Percentiles rank a stretch among this genome's conserved stretches.
These are phyloP conservation scores for Leucophenga maculata DNA, from an alignment of 2,888 invertebrate species.

Conservation along the genomic window DNA sequence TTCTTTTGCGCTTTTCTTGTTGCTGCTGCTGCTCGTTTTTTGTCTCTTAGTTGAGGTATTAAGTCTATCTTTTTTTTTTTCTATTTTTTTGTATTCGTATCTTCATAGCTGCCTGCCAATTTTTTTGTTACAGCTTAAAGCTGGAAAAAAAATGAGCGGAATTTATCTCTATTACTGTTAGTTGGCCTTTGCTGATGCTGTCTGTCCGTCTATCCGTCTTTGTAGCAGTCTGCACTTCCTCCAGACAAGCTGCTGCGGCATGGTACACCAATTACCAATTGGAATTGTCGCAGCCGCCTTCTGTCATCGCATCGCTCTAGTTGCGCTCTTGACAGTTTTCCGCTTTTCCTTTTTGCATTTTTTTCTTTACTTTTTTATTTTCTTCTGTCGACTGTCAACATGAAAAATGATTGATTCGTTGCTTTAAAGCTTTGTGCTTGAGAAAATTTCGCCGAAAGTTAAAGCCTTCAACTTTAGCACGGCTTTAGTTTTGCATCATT, in stretches of 20 bases:
- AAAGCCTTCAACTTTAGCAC: background rate
- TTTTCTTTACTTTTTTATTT: background rate
- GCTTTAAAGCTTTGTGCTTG: slow-evolving; percentile 13
- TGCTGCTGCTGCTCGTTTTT: background rate
- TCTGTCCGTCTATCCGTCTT: slow-evolving; percentile 1
- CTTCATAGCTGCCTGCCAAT: background rate
- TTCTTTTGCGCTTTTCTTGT: background rate
- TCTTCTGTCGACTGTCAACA: background rate
- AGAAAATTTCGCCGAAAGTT: background rate
- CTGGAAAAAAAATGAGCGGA: slow-evolving; percentile 57
- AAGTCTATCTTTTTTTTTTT: background rate
- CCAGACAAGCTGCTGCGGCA: background rate
- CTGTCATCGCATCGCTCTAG: too few species aligned
- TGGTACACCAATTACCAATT: too few species aligned
- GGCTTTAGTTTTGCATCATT: background rate
- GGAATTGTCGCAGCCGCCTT: background rate
- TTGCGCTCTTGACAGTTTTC: too few species aligned
- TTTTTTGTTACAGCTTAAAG: background rate
- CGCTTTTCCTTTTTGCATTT: too few species aligned
- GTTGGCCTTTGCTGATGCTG: slow-evolving; percentile 35
- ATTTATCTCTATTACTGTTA: slow-evolving; percentile 65
- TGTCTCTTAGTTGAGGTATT: background rate
- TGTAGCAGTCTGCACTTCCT: too few species aligned
- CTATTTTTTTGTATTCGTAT: too few species aligned
- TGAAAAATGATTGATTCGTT: slow-evolving; percentile 20